Evolutionary conservation across 35 echinoderm and acorn worm species (phyloP).

Genomic region (Apostichopus japonicus): DNA sequence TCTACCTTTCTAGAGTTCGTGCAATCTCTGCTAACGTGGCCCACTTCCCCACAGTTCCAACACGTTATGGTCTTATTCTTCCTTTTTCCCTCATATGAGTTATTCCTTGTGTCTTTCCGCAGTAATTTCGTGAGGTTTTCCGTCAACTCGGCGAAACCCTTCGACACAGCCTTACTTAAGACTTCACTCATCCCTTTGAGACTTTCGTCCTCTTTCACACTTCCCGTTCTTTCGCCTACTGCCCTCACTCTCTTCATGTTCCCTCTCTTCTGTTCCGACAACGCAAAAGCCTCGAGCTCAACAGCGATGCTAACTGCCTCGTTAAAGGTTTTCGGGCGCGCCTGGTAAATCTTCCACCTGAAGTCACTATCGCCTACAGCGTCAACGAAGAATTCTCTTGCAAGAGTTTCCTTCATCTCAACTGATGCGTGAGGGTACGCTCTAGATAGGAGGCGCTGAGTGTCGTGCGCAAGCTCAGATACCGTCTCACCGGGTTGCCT

Average conservation of each 20-base stretch:
- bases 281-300: not conserved
- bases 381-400: not conserved
- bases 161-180: not conserved
- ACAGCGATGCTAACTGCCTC: constrained; percentile 20
- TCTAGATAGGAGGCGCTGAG: not conserved
- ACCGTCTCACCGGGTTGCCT: not conserved
- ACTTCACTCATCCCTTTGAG: not conserved
- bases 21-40: too few species aligned
- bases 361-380: too few species aligned
- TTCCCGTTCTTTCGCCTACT: too few species aligned
- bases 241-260: not conserved
- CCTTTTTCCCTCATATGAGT: not conserved
- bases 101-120: not conserved
- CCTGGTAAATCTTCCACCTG: too few species aligned
- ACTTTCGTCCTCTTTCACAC: too few species aligned
- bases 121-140: constrained; percentile 1
- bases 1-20: too few species aligned
- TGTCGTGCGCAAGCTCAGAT: constrained; percentile 9
- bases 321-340: too few species aligned
- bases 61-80: not conserved
- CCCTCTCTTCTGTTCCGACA: not conserved
- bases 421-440: not conserved
- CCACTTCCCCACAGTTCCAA: constrained; percentile 24
- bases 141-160: not conserved
- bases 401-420: not conserved